Evolutionary conservation across 2,797 vertebrate species (phyloP).

Genomic region (Mionectes olivaceus): DNA sequence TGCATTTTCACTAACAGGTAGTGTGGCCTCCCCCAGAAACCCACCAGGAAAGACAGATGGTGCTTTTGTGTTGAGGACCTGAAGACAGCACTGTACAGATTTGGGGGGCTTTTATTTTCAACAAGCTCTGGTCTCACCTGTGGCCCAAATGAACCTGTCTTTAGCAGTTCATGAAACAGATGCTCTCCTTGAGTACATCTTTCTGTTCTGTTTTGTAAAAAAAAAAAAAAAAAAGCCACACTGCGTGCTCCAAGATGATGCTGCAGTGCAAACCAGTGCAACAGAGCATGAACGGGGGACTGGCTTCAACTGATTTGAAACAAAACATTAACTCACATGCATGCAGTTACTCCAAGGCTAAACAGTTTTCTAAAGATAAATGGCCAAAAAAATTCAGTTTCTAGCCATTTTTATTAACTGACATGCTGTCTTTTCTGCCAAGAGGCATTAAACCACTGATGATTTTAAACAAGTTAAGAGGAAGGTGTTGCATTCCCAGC

Average conservation of each 20-base stretch:
- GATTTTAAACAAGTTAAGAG: not conserved
- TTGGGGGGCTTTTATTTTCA: not conserved
- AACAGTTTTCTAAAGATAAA: not conserved
- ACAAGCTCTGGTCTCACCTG: not conserved
- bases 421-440: not conserved
- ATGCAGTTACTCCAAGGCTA: rapidly evolving
- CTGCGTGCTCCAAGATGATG: not conserved
- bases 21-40: not conserved
- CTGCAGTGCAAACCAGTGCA: not conserved
- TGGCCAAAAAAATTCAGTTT: not conserved
- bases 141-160: not conserved
- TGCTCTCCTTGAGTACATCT: not conserved
- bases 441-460: not conserved
- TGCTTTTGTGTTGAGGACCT: not conserved
- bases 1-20: not conserved
- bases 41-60: not conserved
- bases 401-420: not conserved
- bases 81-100: rapidly evolving
- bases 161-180: not conserved
- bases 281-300: rapidly evolving
- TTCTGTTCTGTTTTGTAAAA: not conserved
- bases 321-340: not conserved
- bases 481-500: not conserved
- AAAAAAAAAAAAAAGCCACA: not conserved
- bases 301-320: rapidly evolving